A percentile compares a stretch with the other conserved stretches of the same genome.
Conservation (phyloP, 2,797 vertebrate genomes). For the Darevskia nairensis region DNA sequence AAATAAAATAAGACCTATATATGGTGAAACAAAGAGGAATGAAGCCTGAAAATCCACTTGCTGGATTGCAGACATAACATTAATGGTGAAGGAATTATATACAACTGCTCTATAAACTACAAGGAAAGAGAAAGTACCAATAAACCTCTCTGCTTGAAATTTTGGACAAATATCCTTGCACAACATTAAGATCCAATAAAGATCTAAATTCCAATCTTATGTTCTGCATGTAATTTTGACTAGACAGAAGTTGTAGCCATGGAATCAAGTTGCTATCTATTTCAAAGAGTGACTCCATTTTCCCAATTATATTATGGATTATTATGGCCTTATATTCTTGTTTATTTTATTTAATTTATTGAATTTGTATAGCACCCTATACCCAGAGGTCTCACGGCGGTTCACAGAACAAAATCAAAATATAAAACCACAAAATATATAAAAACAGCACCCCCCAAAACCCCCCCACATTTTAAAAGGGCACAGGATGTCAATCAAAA, state of each 20-base stretch:
- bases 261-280: neutral
- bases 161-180: neutral
- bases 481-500: too few species aligned
- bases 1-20: neutral
- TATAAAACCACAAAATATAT: too few species aligned
- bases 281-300: neutral
- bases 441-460: too few species aligned
- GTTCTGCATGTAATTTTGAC: neutral
- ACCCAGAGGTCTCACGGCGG: too few species aligned
- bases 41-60: neutral
- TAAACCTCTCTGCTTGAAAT: neutral
- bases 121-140: neutral
- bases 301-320: neutral
- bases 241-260: neutral
- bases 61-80: neutral
- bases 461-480: too few species aligned
- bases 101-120: neutral
- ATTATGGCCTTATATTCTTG: too few species aligned
- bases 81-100: neutral
- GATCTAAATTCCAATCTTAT: neutral
- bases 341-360: too few species aligned
- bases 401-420: too few species aligned
- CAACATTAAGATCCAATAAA: neutral
- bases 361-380: too few species aligned
- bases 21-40: neutral